Conservation (phyloP, 2,888 invertebrate genomes). For the Ochropacha duplaris region DNA sequence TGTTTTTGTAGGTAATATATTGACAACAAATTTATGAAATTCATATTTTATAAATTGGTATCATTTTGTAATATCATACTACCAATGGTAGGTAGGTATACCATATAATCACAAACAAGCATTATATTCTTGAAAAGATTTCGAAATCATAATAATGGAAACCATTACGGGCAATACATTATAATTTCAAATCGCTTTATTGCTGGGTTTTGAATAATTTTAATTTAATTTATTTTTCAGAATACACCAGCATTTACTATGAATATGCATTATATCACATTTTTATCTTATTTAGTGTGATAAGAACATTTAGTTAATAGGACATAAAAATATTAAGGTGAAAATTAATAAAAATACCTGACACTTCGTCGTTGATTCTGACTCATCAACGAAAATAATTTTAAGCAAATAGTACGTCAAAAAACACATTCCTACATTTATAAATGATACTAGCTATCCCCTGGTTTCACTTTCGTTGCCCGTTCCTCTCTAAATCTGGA, state of each 20-base stretch:
- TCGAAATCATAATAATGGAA: not conserved
- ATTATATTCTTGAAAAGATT: not conserved
- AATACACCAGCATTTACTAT: not conserved
- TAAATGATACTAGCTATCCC: no score
- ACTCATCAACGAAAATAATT: slow-evolving; percentile 5
- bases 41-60: no score
- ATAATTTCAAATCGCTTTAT: not conserved
- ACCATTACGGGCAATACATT: no score
- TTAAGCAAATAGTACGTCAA: not conserved
- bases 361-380: not conserved
- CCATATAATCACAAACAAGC: no score
- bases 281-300: not conserved
- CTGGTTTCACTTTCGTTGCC: no score
- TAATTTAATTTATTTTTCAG: not conserved
- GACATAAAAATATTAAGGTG: not conserved
- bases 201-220: not conserved
- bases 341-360: slow-evolving; percentile 4
- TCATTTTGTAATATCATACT: no score
- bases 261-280: not conserved
- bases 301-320: not conserved
- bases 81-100: no score
- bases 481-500: no score
- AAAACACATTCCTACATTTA: not conserved
- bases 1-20: no score
- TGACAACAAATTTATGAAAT: no score